phyloP scores from a whole-genome alignment of 1,140 invertebrate species.

The Pachypeltis micranthus region DNA sequence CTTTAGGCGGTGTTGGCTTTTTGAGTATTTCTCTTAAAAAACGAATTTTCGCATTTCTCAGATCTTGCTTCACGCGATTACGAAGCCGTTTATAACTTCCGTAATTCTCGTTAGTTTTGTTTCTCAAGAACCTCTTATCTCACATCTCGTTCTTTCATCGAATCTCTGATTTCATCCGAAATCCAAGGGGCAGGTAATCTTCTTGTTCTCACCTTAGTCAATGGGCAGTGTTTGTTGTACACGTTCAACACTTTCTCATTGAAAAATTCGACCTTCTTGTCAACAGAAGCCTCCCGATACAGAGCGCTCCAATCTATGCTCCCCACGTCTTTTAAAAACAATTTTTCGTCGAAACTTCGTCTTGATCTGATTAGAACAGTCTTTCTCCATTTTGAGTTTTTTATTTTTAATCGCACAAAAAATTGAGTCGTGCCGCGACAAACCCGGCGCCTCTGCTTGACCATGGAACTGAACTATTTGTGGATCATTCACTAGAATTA shows the following conservation, averaged over 20 bases:
- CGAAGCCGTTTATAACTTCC: not conserved
- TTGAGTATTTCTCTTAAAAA: not conserved
- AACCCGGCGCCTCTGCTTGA: not conserved
- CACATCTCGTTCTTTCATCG: not conserved
- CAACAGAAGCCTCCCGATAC: not conserved
- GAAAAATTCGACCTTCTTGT: not conserved
- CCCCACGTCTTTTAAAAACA: not conserved
- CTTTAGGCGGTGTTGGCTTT: not conserved
- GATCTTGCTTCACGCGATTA: not conserved
- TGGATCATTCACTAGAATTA: not conserved
- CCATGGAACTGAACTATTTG: not conserved
- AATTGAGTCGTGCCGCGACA: not conserved
- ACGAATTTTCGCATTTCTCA: not conserved
- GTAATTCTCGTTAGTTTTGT: not conserved
- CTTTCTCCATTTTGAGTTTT: not conserved
- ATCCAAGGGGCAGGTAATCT: not conserved
- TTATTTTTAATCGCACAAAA: not conserved
- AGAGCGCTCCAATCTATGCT: not conserved
- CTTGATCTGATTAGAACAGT: not conserved
- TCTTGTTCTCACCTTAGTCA: not conserved
- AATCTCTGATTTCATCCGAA: not conserved
- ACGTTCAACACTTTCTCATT: not conserved
- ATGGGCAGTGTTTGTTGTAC: not conserved
- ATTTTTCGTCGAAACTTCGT: not conserved
- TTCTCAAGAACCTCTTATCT: not conserved